Evolutionary conservation across 2,888 invertebrate genomes (phyloP).

Genomic region (Cephus spinipes): DNA sequence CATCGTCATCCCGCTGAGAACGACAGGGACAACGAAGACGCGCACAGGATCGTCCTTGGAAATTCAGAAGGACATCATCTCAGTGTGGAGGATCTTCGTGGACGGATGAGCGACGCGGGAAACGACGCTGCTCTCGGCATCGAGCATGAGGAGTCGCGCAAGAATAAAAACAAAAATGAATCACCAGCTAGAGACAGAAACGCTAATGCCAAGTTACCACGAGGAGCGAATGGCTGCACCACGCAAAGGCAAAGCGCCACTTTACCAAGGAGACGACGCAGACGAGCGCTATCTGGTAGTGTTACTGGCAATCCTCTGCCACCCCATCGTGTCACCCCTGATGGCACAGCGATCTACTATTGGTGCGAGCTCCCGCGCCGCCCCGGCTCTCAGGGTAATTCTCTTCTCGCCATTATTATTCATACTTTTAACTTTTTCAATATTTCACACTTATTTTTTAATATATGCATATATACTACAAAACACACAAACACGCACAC

Average conservation of each 20-base stretch:
- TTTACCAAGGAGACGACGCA: conserved; percentile 56
- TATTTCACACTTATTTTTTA: neutral
- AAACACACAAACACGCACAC: neutral
- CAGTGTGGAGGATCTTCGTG: conserved; percentile 9
- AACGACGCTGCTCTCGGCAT: conserved; percentile 27
- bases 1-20: conserved; percentile 25
- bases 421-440: conserved; percentile 9
- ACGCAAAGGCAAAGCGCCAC: conserved; percentile 58
- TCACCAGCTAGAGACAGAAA: conserved; percentile 44
- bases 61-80: conserved; percentile 49
- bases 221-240: conserved; percentile 33
- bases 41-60: conserved; percentile 1
- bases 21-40: conserved; percentile 19
- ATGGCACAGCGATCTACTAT: conserved; percentile 88
- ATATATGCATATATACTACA: neutral
- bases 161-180: conserved; percentile 24
- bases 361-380: conserved; percentile 83
- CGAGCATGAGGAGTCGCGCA: conserved; percentile 40
- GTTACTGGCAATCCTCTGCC: conserved; percentile 68
- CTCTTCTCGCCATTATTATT: conserved; percentile 19
- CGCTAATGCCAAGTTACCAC: conserved; percentile 44
- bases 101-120: conserved; percentile 9
- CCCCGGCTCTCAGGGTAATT: conserved; percentile 66
- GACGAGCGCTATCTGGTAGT: conserved; percentile 58
- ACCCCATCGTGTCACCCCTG: conserved; percentile 82